phyloP scores from a whole-genome alignment of 2,797 vertebrate genomes.

The Acanthurus tractus region DNA sequence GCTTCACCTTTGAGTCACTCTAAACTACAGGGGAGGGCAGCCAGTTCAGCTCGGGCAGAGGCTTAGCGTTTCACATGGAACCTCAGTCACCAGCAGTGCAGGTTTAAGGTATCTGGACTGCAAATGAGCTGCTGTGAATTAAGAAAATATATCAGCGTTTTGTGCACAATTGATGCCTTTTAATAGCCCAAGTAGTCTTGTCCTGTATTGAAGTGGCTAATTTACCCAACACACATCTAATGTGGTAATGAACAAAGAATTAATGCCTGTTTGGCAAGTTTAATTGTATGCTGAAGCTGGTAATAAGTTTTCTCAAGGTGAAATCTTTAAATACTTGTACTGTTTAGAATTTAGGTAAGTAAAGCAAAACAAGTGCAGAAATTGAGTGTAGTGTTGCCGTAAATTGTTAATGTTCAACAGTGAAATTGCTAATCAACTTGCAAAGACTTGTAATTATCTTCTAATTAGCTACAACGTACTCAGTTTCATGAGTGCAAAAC shows the following conservation, averaged over 20 bases:
- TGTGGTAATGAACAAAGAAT: conserved; percentile 93
- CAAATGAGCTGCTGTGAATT: conserved; percentile 90
- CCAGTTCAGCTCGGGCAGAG: conserved; percentile 78
- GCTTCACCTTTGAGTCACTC: conserved; percentile 82
- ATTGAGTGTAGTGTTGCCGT: conserved; percentile 88
- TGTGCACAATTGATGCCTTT: conserved; percentile 92
- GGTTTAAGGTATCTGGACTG: conserved; percentile 87
- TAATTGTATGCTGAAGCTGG: conserved; percentile 91
- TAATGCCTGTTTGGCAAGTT: conserved; percentile 92
- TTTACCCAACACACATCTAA: conserved; percentile 92
- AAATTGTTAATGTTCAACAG: conserved; percentile 78
- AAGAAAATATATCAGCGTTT: conserved; percentile 89
- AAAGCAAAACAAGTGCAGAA: conserved; percentile 91
- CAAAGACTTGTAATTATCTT: conserved; percentile 83
- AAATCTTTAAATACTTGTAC: conserved; percentile 96
- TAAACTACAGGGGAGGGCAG: conserved; percentile 81
- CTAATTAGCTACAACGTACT: conserved; percentile 79
- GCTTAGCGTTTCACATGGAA: conserved; percentile 85
- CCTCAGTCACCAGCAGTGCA: conserved; percentile 82
- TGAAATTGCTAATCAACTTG: conserved; percentile 79
- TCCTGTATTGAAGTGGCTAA: conserved; percentile 90
- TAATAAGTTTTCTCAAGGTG: conserved; percentile 92
- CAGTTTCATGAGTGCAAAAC: conserved; percentile 48
- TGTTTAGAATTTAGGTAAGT: conserved; percentile 95
- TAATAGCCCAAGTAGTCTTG: conserved; percentile 88